Evolutionary conservation across 2,888 invertebrate species (phyloP).

Genomic region (Cheilosia pagana): DNA sequence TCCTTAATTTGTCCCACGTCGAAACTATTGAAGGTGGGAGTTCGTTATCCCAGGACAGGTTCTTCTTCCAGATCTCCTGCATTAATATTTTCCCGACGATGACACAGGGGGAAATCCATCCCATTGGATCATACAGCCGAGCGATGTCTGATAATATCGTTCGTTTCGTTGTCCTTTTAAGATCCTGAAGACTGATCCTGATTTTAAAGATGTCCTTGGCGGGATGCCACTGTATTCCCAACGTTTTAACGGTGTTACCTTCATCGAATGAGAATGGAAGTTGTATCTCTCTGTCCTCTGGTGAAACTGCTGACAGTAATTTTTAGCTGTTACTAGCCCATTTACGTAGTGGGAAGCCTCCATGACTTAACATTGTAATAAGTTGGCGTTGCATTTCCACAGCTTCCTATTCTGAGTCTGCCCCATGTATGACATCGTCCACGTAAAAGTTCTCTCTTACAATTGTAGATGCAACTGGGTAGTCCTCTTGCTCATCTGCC

Average conservation of each 20-base stretch:
- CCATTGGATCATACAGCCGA: constrained; percentile 65
- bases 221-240: constrained; percentile 13
- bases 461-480: too few species aligned
- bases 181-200: background rate
- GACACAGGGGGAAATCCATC: constrained; percentile 60
- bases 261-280: background rate
- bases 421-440: constrained; percentile 20
- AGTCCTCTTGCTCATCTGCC: background rate
- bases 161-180: constrained; percentile 12
- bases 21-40: too few species aligned
- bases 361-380: too few species aligned
- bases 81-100: constrained; percentile 66
- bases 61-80: constrained; percentile 55
- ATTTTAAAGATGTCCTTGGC: constrained; percentile 14
- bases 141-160: constrained; percentile 49
- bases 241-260: background rate
- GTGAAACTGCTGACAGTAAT: constrained; percentile 1
- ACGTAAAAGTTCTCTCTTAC: constrained; percentile 5
- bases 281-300: constrained; percentile 9
- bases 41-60: background rate
- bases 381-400: too few species aligned
- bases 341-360: constrained; percentile 13
- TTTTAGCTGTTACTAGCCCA: constrained; percentile 29
- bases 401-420: constrained; percentile 11
- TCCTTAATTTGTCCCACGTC: too few species aligned